Base-by-base conservation (phyloP, 1,140 invertebrate species). In the Anastrepha obliqua region DNA sequence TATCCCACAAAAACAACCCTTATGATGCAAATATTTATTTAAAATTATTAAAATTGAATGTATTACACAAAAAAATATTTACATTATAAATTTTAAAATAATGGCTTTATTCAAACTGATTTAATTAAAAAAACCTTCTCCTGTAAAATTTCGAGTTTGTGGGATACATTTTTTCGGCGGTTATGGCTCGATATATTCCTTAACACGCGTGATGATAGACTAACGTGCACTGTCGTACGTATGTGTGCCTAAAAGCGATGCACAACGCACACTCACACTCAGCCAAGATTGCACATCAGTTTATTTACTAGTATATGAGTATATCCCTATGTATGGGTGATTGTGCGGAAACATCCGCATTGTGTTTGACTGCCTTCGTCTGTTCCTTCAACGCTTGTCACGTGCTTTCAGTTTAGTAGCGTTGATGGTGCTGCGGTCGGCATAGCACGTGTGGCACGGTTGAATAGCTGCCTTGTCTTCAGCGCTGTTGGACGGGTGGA, bases 371-470 rank as follows among this genome's bases (percentile, higher is more conserved):
- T 81, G 8, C 51, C 9, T 81, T 51, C 47, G 74, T 55, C 15
- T 29, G 51, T 11, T 81, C 74, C 74, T 81, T 58, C 74, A 81
- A 47, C 74, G n/a, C n/a, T 51, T 81, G 51, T 81, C 74, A 55
- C 51, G 9, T 81, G 74, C 74, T 42, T 81, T 47, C 74, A 81
- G 47, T 55, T 74, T 74, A 29, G 44, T n/a, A 42, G 17, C 44
- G 70, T 6, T 74, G 67, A 7, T 39, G 15, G 67, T 74, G 29
- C 64, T 74, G 70, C 70, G 70, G 74, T 20, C 74, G 47, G 47
- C 15, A 55, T 47, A 81, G 44, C 47, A 81, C 74, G 51, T 81
- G n/a, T 81, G 74, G 74, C 44, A 51, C n/a, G 70, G n/a, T 74
- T 74, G 15, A 51, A 51, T 47, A 29, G 39, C 64, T 67, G 8